Conservation (phyloP, 2,113 vertebrate genomes). For the Lycocorax pyrrhopterus region DNA sequence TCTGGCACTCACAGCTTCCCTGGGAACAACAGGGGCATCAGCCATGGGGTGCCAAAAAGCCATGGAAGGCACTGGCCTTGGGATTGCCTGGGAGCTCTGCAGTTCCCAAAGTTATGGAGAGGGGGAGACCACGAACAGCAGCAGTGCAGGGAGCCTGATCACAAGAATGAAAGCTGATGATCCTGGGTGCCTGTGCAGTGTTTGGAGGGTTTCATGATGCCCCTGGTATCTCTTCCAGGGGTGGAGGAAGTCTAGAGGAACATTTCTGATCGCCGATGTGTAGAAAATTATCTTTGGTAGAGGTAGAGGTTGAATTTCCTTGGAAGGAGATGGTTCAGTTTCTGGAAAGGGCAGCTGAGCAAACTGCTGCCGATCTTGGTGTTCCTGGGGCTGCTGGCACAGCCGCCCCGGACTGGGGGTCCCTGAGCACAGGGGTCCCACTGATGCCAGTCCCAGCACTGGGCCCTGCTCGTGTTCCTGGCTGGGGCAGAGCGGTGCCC, state of each 20-base stretch:
- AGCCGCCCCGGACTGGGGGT: neutral
- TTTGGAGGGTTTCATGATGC: neutral
- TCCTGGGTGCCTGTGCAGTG: neutral
- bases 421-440: neutral
- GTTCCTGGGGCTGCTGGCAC: neutral
- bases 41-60: slow-evolving; percentile 71
- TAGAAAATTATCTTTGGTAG: slow-evolving; percentile 85
- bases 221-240: slow-evolving; percentile 63
- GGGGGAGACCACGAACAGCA: neutral
- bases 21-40: neutral
- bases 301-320: slow-evolving; percentile 64
- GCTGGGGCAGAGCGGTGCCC: neutral
- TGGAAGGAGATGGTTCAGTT: neutral
- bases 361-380: neutral
- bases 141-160: neutral
- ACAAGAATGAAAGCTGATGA: neutral
- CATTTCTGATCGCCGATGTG: slow-evolving; percentile 85
- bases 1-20: neutral
- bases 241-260: slow-evolving; percentile 83
- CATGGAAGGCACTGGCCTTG: slow-evolving; percentile 75
- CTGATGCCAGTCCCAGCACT: neutral
- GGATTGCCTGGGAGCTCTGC: slow-evolving; percentile 89
- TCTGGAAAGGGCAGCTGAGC: neutral
- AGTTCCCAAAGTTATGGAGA: slow-evolving; percentile 75
- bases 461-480: neutral